Evolutionary conservation across 2,113 vertebrate species (phyloP).

Genomic region (Callospermophilus lateralis): DNA sequence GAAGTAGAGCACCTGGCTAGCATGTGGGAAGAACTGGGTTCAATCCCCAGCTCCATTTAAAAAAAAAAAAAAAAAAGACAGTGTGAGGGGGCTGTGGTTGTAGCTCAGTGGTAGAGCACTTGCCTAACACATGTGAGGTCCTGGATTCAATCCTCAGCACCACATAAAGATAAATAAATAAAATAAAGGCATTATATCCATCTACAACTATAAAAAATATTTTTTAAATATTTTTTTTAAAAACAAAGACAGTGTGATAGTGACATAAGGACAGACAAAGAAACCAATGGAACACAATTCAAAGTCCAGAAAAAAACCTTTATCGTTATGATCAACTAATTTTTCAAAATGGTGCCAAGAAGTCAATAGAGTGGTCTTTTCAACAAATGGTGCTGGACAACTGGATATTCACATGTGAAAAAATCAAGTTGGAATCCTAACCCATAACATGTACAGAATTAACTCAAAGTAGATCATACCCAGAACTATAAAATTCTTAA

Average conservation of each 20-base stretch:
- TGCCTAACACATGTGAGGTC: too few species aligned
- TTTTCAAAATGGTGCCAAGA: slow-evolving; percentile 53
- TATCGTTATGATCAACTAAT: background rate
- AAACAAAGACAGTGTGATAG: background rate
- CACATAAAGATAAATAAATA: too few species aligned
- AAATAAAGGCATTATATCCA: too few species aligned
- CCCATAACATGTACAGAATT: background rate
- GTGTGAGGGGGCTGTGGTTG: too few species aligned
- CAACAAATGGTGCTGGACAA: slow-evolving; percentile 2
- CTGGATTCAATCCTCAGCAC: too few species aligned
- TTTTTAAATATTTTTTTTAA: too few species aligned
- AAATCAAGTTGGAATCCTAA: background rate
- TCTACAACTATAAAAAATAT: too few species aligned
- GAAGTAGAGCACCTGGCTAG: background rate
- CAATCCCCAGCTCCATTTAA: background rate
- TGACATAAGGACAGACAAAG: background rate
- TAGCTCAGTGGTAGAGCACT: too few species aligned
- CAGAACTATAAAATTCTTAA: slow-evolving; percentile 29
- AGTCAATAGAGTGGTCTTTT: background rate
- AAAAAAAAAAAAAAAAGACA: too few species aligned
- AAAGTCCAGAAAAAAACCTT: background rate
- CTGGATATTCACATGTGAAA: background rate
- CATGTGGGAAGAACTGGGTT: background rate
- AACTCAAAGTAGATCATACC: slow-evolving; percentile 17
- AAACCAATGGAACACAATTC: background rate